Evolutionary conservation across 2,888 invertebrate species (phyloP), one percentile per base, ranked within the genome.

Genomic region (Byasa hedistus): DNA sequence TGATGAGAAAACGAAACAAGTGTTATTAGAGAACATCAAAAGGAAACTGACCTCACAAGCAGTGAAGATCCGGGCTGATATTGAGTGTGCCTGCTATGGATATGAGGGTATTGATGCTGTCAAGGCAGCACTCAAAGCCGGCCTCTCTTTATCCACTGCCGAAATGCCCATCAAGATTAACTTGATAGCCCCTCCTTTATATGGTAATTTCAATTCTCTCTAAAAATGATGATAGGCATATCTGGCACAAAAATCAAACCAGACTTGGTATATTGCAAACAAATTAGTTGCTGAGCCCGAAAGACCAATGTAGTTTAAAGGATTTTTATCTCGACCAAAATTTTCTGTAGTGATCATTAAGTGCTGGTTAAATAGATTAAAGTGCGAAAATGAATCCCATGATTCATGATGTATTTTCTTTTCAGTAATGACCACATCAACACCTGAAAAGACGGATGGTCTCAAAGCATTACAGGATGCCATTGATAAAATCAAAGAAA

Each of bases 101-200:
- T 99, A 99, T 80, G 99, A 99, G 85, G 99, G 99, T 36, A 99
- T 99, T 72, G 99, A 99, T 90, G 99, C 99, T 4, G 99, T 99
- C 0, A 98, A 99, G 84, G 93, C 96, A 56, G 98, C 99, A 0
- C 90, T 99, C 54, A 96, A 95, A 84, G 94, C 97, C 71, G 99
- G 99, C 1, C 94, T 99, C 51, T 95, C 96, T 54, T 92, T 98
- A 63, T 98, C 99, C 4, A 98, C 98, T 0, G 96, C 96, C 74
- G 98, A 98, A 75, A 93, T 99, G 89, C 98, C 99, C 0, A 98
- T 99, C 75, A 98, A 98, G 93, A 99, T 99, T 76, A 99, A 99
- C 91, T 93, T 99, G 73, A 99, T 99, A 82, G 99, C 99, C 7
- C 99, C 99, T 44, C 99, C 99, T 64, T 92, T 98, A 75, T 99